Percentiles rank a stretch among this genome's conserved stretches.
phyloP scores from a whole-genome alignment of 2,797 vertebrate genomes.

The Australoheros facetus region DNA sequence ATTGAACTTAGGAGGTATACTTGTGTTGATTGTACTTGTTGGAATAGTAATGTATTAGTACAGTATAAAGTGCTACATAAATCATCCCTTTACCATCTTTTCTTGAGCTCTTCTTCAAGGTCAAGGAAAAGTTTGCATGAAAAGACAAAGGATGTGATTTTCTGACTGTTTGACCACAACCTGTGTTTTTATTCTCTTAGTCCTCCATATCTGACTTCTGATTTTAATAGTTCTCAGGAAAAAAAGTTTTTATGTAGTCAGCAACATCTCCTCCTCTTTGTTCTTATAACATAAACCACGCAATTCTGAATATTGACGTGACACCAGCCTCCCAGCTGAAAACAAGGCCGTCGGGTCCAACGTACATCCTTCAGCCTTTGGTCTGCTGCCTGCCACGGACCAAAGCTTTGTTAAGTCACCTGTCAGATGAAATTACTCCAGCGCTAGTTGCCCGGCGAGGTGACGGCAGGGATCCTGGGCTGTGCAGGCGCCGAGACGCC shows the following conservation, averaged over 20 bases:
- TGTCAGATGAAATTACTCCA: slow-evolving; percentile 76
- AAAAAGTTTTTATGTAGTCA: background rate
- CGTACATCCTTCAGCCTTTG: slow-evolving; percentile 35
- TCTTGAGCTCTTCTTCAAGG: too few species aligned
- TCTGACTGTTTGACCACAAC: too few species aligned
- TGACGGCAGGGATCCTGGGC: slow-evolving; percentile 49
- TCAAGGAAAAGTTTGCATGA: too few species aligned
- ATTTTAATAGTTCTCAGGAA: background rate
- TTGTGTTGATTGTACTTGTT: too few species aligned
- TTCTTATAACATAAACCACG: background rate
- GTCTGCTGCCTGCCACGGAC: slow-evolving; percentile 58
- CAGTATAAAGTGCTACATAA: too few species aligned
- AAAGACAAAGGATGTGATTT: too few species aligned
- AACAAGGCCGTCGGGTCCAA: slow-evolving; percentile 42
- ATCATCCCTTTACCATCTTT: too few species aligned
- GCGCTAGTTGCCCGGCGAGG: slow-evolving; percentile 52
- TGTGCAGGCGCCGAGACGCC: slow-evolving; percentile 41
- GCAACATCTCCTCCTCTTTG: slow-evolving; percentile 21
- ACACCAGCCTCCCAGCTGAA: slow-evolving; percentile 35
- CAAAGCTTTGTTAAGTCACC: slow-evolving; percentile 75
- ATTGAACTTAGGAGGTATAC: too few species aligned
- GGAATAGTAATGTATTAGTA: too few species aligned
- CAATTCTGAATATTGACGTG: slow-evolving; percentile 56
- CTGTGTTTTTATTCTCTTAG: background rate
- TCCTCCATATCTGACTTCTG: background rate